A percentile compares a stretch with the other conserved stretches of the same genome.
phyloP scores from a whole-genome alignment of 2,888 invertebrate genomes.

The Seira musarum region DNA sequence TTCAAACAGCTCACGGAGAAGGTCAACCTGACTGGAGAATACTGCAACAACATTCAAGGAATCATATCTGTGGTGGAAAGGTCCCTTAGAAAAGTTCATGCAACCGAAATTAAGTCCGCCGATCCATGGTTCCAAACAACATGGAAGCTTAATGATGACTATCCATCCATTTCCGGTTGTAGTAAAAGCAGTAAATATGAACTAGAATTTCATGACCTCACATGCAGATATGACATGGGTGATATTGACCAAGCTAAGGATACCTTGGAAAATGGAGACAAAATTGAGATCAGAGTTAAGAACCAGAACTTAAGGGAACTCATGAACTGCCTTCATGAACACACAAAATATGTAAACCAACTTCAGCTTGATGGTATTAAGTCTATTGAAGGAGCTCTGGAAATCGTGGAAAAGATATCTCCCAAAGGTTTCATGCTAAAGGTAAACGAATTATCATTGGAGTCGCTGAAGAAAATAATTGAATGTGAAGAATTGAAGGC shows the following conservation, averaged over 20 bases:
- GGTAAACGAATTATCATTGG: background rate
- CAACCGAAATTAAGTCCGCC: background rate
- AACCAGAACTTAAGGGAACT: background rate
- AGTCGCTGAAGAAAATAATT: background rate
- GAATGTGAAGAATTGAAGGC: too few relatives aligned
- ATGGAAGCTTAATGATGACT: background rate
- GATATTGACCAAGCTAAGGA: conserved; percentile 43
- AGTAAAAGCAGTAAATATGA: background rate
- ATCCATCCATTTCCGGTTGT: background rate
- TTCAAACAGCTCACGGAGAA: conserved; percentile 30
- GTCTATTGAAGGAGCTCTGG: background rate
- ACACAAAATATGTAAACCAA: too few relatives aligned
- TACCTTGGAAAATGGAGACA: conserved; percentile 17
- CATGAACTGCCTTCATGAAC: background rate
- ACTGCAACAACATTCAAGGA: conserved; percentile 11
- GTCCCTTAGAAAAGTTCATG: conserved; percentile 34
- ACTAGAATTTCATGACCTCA: conserved; percentile 46
- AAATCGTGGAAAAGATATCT: background rate
- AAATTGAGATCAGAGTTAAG: background rate
- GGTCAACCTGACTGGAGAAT: conserved; percentile 13
- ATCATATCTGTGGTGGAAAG: conserved; percentile 19
- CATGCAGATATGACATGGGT: conserved; percentile 33
- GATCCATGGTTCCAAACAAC: background rate
- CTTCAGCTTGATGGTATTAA: background rate
- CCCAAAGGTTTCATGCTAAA: background rate